A percentile compares a stretch with the other conserved stretches of the same genome.
These are phyloP conservation scores for Callospermophilus lateralis DNA, from an alignment of 2,113 vertebrate genomes.

Conservation along the genomic window DNA sequence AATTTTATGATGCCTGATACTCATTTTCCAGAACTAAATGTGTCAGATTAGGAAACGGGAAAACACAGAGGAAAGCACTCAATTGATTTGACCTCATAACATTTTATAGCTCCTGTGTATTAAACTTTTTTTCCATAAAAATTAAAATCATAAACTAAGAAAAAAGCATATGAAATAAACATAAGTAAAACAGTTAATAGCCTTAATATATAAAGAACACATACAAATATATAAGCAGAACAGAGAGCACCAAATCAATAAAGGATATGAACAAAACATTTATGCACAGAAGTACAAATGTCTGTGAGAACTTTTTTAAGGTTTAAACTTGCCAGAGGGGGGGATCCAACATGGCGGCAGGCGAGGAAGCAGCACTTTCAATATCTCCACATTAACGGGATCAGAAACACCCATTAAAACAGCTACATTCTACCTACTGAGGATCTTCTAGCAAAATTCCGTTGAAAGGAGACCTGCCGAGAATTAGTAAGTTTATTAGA, in stretches of 20 bases:
- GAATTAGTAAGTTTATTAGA: too few relatives aligned
- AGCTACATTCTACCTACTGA: too few relatives aligned
- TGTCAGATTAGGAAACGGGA: not conserved
- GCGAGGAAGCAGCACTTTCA: too few relatives aligned
- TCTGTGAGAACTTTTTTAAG: not conserved
- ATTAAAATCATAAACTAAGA: not conserved
- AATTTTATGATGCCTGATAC: not conserved
- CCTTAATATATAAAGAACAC: not conserved
- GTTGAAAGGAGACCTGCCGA: too few relatives aligned
- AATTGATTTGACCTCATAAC: not conserved
- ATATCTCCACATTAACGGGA: too few relatives aligned
- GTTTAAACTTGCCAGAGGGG: slow-evolving; percentile 21
- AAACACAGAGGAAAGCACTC: not conserved
- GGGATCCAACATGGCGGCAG: too few relatives aligned
- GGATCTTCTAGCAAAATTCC: too few relatives aligned
- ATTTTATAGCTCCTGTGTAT: not conserved
- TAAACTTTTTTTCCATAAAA: slow-evolving; percentile 23
- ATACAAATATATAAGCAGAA: not conserved
- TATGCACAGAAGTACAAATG: not conserved
- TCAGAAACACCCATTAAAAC: too few relatives aligned
- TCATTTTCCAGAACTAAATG: not conserved
- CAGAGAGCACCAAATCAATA: not conserved
- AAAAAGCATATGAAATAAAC: not conserved
- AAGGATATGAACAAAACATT: slow-evolving; percentile 22
- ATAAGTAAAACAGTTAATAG: slow-evolving; percentile 1